A percentile compares a stretch with the other conserved stretches of the same genome.
phyloP scores from a whole-genome alignment of 2,113 vertebrate genomes.

The Desmodus rotundus region DNA sequence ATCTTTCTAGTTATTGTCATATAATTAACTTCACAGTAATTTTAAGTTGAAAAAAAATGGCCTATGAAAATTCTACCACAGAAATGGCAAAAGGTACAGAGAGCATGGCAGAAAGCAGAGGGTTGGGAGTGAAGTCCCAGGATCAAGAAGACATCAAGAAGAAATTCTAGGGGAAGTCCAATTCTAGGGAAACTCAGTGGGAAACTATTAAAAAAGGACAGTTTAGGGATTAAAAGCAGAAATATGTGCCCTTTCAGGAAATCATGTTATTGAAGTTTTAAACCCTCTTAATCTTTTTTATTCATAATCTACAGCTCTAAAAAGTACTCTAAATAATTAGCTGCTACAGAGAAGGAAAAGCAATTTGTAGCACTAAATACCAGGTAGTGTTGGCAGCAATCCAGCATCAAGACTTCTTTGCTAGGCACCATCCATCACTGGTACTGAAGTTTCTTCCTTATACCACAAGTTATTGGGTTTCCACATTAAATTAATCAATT shows the following conservation, averaged over 20 bases:
- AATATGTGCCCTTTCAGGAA: conserved; percentile 40
- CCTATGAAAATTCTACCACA: background rate
- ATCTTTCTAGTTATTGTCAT: background rate
- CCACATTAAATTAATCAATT: background rate
- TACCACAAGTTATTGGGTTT: background rate
- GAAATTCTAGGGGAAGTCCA: conserved; percentile 54
- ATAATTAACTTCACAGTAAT: background rate
- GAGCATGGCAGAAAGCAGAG: background rate
- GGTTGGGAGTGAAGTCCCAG: background rate
- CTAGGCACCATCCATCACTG: background rate
- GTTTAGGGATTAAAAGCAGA: conserved; percentile 43
- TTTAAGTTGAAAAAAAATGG: background rate
- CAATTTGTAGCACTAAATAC: background rate
- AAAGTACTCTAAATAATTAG: conserved; percentile 58
- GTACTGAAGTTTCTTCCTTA: background rate
- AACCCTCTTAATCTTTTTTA: background rate
- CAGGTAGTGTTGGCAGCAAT: background rate
- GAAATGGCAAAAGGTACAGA: background rate
- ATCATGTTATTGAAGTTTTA: background rate
- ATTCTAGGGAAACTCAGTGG: conserved; percentile 3
- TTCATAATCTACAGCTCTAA: background rate
- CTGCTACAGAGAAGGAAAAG: background rate
- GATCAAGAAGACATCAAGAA: background rate
- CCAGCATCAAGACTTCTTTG: background rate
- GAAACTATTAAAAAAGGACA: conserved; percentile 21